Evolutionary conservation across 2,113 vertebrate genomes (phyloP), one percentile per base, ranked within the genome.

Genomic region (Circaetus cinerascens): DNA sequence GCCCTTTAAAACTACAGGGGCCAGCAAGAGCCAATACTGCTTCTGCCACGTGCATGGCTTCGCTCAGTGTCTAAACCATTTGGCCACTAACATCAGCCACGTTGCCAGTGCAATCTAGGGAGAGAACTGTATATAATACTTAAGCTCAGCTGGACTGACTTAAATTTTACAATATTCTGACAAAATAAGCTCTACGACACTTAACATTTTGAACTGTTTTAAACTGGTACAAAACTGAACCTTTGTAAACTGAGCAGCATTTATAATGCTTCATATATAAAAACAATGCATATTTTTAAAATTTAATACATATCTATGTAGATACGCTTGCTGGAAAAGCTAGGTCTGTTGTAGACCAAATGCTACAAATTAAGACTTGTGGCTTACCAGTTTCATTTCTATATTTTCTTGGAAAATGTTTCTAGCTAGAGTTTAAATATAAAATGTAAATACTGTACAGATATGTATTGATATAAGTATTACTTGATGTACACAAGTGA

Each of bases 371-470:
- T n/a, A 71, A 92, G 91, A 77, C 76, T 93, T 92, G 93, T 97
- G 96, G 97, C 95, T 97, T 97, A 90, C 96, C 64, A 82, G 85
- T 97, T 97, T 97, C 96, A 95, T 97, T 96, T 93, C 95, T 98
- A 86, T 98, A 97, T 98, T 98, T 98, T 96, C 96, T 97, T 98
- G 95, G 93, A 97, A 97, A 98, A 98, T 97, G 94, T 98, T 98
- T 98, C 97, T 98, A 98, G 98, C 95, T 97, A 96, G 97, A 97
- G 86, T 97, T 95, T 98, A 96, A 97, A 98, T 97, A 98, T 95
- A 93, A 94, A 96, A 79, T 98, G 98, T 98, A 98, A 98, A 98
- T 98, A 98, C 62, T 98, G 98, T 98, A 98, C 96, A 98, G 97
- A 72, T 97, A 91, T 91, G 86, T 97, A 96, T 93, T 95, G 97